These are phyloP conservation scores for Caretta caretta DNA, from an alignment of 2,113 vertebrate species.

Conservation along the genomic window DNA sequence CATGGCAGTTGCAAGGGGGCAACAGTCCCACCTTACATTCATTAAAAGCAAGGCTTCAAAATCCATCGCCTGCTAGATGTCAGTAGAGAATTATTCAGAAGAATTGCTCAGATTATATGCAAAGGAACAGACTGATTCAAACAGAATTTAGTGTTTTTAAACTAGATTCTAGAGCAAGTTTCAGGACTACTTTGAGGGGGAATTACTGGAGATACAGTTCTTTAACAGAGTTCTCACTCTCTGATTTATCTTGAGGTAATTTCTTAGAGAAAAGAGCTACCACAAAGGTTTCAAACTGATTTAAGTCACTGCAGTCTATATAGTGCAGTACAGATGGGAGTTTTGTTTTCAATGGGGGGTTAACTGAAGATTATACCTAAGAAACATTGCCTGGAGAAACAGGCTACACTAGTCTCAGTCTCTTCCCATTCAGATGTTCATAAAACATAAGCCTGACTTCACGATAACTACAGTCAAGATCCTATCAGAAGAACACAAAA, in stretches of 20 bases:
- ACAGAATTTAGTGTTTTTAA: neutral
- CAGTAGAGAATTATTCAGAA: neutral
- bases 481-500: neutral
- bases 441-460: neutral
- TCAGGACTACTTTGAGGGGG: neutral
- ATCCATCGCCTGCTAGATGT: fast-evolving
- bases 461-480: neutral
- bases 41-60: neutral
- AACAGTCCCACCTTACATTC: fast-evolving
- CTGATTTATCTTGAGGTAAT: neutral
- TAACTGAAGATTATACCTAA: neutral
- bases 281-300: neutral
- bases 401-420: neutral
- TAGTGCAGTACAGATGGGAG: neutral
- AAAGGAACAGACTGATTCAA: neutral
- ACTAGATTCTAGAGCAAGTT: neutral
- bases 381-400: neutral
- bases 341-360: neutral
- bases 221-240: neutral
- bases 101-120: neutral
- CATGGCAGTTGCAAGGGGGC: neutral
- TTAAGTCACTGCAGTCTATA: neutral
- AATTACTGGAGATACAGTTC: neutral
- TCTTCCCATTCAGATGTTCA: neutral
- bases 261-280: neutral